Conservation (phyloP, 2,888 invertebrate species). For the Dioctria linearis region DNA sequence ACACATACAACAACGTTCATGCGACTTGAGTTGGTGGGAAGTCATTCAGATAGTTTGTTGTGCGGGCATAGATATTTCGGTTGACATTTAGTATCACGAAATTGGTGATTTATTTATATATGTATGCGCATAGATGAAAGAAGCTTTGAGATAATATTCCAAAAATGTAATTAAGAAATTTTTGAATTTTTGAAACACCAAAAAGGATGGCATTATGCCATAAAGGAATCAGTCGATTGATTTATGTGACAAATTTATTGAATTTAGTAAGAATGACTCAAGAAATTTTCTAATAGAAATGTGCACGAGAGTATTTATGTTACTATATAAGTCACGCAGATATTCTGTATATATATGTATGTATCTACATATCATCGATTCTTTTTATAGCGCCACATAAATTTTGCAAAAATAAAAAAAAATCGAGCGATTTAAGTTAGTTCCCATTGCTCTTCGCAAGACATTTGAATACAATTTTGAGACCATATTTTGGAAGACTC, state of each 20-base stretch:
- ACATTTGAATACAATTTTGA: not conserved
- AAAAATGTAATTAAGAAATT: no score
- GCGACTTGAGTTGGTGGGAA: conserved; percentile 4
- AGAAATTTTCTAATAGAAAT: no score
- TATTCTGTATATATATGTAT: no score
- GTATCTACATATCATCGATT: not conserved
- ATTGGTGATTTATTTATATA: not conserved
- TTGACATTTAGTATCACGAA: conserved; percentile 11
- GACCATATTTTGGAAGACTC: conserved; percentile 4
- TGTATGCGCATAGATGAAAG: not conserved
- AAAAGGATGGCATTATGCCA: no score
- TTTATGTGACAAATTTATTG: no score
- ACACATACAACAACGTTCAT: not conserved
- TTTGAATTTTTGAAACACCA: no score
- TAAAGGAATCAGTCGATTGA: no score
- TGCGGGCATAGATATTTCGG: not conserved
- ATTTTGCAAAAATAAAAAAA: not conserved
- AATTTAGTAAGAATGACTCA: no score
- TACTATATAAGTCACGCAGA: no score
- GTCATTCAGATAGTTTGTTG: not conserved
- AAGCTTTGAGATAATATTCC: not conserved
- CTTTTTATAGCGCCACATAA: conserved; percentile 10
- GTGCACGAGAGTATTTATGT: no score
- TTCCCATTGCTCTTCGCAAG: not conserved
- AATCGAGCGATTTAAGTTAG: not conserved